phyloP scores from a whole-genome alignment of 2,888 invertebrate species.

The Melieria omissa region DNA sequence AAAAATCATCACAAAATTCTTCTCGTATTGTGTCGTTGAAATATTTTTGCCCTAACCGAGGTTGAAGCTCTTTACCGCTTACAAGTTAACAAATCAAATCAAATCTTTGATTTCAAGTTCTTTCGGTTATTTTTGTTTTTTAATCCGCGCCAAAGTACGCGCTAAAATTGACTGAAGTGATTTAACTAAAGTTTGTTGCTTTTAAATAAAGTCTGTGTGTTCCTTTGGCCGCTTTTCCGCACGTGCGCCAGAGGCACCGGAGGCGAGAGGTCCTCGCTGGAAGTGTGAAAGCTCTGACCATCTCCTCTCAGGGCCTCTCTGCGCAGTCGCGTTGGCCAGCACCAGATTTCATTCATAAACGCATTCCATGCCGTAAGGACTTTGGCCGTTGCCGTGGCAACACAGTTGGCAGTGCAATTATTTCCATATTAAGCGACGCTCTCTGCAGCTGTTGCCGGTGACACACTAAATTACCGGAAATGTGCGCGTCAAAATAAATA shows the following conservation, averaged over 20 bases:
- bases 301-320: background rate
- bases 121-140: background rate
- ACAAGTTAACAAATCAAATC: too few relatives aligned
- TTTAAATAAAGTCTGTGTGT: slow-evolving; percentile 29
- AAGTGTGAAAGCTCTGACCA: slow-evolving; percentile 22
- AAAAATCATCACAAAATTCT: too few relatives aligned
- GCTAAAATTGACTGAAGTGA: slow-evolving; percentile 28
- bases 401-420: too few relatives aligned
- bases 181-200: slow-evolving; percentile 16
- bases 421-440: too few relatives aligned
- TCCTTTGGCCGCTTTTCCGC: background rate
- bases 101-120: too few relatives aligned
- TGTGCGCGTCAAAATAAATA: background rate
- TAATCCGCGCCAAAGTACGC: slow-evolving; percentile 11
- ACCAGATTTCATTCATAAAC: slow-evolving; percentile 45
- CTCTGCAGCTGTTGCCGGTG: too few relatives aligned
- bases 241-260: too few relatives aligned
- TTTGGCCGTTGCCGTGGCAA: too few relatives aligned
- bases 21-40: too few relatives aligned
- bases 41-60: too few relatives aligned
- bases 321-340: slow-evolving; percentile 17
- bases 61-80: too few relatives aligned
- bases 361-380: too few relatives aligned
- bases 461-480: background rate
- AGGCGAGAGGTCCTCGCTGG: background rate